These are phyloP conservation scores for Macroteleia sp. DNA, from an alignment of 2,888 invertebrate genomes.

Conservation along the genomic window DNA sequence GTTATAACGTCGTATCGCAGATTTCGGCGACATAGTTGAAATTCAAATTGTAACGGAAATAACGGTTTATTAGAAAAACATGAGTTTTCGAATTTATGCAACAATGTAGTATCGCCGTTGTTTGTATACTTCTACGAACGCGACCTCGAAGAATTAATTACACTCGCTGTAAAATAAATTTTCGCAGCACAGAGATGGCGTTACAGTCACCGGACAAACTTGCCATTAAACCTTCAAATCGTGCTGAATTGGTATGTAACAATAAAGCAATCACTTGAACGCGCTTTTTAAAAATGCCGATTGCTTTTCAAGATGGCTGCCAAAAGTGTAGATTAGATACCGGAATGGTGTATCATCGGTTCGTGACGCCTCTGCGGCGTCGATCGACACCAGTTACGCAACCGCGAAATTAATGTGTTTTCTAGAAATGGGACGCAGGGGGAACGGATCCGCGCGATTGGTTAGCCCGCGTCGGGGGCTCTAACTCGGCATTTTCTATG, in stretches of 20 bases:
- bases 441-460: conserved; percentile 68
- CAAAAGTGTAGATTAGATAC: conserved; percentile 81
- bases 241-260: neutral
- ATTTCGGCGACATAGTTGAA: no score
- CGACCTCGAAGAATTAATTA: neutral
- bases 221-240: neutral
- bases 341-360: conserved; percentile 64
- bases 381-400: conserved; percentile 55
- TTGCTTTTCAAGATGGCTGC: conserved; percentile 75
- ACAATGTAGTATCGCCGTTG: no score
- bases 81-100: no score
- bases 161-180: neutral
- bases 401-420: conserved; percentile 65
- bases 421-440: conserved; percentile 58
- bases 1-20: no score
- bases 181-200: conserved; percentile 13
- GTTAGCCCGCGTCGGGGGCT: conserved; percentile 71
- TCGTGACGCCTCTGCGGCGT: conserved; percentile 69
- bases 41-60: no score
- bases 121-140: conserved; percentile 6
- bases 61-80: no score
- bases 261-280: neutral
- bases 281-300: neutral
- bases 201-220: neutral
- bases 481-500: conserved; percentile 69